Percentiles rank a stretch among this genome's conserved stretches.
phyloP scores from a whole-genome alignment of 2,113 vertebrate genomes.

The Calidris pugnax region DNA sequence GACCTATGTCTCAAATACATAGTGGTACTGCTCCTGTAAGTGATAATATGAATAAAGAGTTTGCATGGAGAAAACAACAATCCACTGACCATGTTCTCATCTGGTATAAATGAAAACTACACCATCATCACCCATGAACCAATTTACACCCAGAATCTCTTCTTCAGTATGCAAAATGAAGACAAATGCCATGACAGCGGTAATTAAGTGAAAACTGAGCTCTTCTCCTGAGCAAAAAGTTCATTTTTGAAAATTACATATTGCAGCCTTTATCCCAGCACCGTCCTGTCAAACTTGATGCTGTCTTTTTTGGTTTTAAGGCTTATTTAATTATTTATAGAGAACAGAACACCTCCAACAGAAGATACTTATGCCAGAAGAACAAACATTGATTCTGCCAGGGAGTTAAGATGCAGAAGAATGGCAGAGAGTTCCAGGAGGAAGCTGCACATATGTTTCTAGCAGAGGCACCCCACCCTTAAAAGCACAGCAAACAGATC shows the following conservation, averaged over 20 bases:
- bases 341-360: background rate
- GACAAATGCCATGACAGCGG: background rate
- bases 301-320: background rate
- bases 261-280: background rate
- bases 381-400: background rate
- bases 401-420: background rate
- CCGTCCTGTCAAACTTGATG: background rate
- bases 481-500: background rate
- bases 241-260: background rate
- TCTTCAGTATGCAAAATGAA: background rate
- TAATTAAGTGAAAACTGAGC: background rate
- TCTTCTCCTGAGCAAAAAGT: background rate
- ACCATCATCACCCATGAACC: background rate
- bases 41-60: background rate
- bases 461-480: background rate
- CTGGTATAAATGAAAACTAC: background rate
- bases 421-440: background rate
- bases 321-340: background rate
- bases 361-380: background rate
- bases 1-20: background rate
- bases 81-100: background rate
- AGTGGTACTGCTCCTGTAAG: background rate
- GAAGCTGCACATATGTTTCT: background rate
- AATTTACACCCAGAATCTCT: background rate
- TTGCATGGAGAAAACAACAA: background rate